These are phyloP conservation scores for Julus scanicus DNA, from an alignment of 2,888 invertebrate species.

Conservation along the genomic window DNA sequence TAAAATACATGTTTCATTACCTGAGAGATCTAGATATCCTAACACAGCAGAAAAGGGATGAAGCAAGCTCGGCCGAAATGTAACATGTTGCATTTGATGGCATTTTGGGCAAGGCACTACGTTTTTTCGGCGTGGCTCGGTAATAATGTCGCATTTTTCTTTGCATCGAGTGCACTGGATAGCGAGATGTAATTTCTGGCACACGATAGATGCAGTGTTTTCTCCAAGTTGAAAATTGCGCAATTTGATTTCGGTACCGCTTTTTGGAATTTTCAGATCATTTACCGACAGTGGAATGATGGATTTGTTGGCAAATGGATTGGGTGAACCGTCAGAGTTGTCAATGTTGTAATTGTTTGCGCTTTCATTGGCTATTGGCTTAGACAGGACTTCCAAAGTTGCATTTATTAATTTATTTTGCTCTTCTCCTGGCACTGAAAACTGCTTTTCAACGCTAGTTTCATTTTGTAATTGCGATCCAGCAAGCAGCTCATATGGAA, in stretches of 20 bases:
- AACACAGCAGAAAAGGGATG: slow-evolving; percentile 64
- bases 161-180: slow-evolving; percentile 60
- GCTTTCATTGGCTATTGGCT: neutral
- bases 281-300: neutral
- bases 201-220: slow-evolving; percentile 63
- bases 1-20: neutral
- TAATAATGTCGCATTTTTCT: slow-evolving; percentile 61
- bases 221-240: slow-evolving; percentile 64
- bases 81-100: slow-evolving; percentile 62
- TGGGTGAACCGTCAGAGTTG: neutral
- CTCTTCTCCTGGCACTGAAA: neutral
- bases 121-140: slow-evolving; percentile 62
- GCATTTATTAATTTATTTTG: neutral
- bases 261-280: slow-evolving; percentile 50
- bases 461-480: neutral
- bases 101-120: slow-evolving; percentile 64
- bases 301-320: slow-evolving; percentile 30
- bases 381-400: neutral
- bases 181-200: slow-evolving; percentile 62
- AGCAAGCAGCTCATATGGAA: slow-evolving; percentile 61
- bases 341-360: neutral
- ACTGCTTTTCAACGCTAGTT: neutral
- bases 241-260: slow-evolving; percentile 65
- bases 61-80: slow-evolving; percentile 63
- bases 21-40: slow-evolving; percentile 65